Conservation (phyloP, 2,888 invertebrate species). For the Cactoblastis cactorum region DNA sequence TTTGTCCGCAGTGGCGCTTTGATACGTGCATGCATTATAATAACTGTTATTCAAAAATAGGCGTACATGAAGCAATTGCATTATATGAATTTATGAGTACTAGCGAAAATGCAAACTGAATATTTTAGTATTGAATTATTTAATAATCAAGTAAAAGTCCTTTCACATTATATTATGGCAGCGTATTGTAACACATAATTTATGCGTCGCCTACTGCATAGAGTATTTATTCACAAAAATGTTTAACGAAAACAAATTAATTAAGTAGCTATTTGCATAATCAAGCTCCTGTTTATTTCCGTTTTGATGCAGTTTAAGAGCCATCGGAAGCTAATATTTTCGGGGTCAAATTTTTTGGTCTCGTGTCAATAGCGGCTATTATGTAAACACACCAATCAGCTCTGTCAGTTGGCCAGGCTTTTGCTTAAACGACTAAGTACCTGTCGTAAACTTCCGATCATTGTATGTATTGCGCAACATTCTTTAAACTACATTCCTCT, state of each 20-base stretch:
- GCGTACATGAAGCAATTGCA: conserved; percentile 29
- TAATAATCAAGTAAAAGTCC: conserved; percentile 30
- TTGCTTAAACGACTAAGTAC: conserved; percentile 22
- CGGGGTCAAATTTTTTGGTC: conserved; percentile 25
- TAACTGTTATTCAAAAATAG: conserved; percentile 30
- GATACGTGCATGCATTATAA: conserved; percentile 40
- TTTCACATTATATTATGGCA: conserved; percentile 27
- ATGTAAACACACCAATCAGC: conserved; percentile 39
- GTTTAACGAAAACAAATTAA: conserved; percentile 19
- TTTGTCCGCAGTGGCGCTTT: conserved; percentile 29
- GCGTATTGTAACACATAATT: neutral
- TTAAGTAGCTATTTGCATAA: conserved; percentile 29
- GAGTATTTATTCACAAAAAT: neutral
- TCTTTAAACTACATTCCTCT: conserved; percentile 25
- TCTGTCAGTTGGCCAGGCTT: conserved; percentile 24
- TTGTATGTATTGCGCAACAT: conserved; percentile 22
- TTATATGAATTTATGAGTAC: conserved; percentile 32
- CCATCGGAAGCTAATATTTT: conserved; percentile 15
- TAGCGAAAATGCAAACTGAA: conserved; percentile 31
- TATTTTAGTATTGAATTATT: conserved; percentile 32
- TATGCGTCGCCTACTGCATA: neutral
- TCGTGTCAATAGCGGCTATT: conserved; percentile 28
- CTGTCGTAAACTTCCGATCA: conserved; percentile 18
- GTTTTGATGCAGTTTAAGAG: conserved; percentile 17
- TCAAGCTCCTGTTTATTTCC: conserved; percentile 19